Evolutionary conservation across 2,797 vertebrate species (phyloP), one percentile per base, ranked within the genome.

Genomic region (Sebastes ruberrimus): DNA sequence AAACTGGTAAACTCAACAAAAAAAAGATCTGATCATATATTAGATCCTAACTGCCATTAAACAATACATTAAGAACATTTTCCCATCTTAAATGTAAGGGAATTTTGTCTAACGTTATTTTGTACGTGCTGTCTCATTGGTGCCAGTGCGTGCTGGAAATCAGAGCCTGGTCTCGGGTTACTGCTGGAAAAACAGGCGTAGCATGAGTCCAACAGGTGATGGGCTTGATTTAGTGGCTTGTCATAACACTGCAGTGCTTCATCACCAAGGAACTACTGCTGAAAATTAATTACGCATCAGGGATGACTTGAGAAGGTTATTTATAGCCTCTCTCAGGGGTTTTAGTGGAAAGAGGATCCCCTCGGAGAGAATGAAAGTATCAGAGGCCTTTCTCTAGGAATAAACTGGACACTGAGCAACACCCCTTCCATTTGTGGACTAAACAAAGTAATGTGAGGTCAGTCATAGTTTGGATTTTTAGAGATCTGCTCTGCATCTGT

Each of bases 261-360:
- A 74, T 80, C 71, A 74, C 78, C 22, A 55, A 64, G 38, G 71
- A 84, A 78, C 78, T 69, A 28, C 87, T 61, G 71, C 75, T 86
- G 88, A 81, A 92, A 94, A 95, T 95, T 94, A 95, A 95, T 95
- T 93, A 93, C 86, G 53, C 80, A 66, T 90, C 83, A 74, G 77
- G 83, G 80, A 86, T 89, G 93, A 90, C 87, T 90, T 88, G 87
- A 86, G 83, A 61, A 10, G 57, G 65, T 92, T 94, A 95, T 95
- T 95, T 94, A 94, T 94, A 91, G 87, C 60, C 71, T 42, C 25
- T 81, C 85, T 68, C 55, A 2, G 3, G 76, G 82, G 80, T 52
- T 76, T 75, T 62, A 71, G 64, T 25, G 65, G 92, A 90, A 90
- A 93, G 78, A 52, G 74, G 86, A 92, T 78, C 87, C 83, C 80